Evolutionary conservation across 2,888 invertebrate species (phyloP).

Genomic region (Epinotia nisella): DNA sequence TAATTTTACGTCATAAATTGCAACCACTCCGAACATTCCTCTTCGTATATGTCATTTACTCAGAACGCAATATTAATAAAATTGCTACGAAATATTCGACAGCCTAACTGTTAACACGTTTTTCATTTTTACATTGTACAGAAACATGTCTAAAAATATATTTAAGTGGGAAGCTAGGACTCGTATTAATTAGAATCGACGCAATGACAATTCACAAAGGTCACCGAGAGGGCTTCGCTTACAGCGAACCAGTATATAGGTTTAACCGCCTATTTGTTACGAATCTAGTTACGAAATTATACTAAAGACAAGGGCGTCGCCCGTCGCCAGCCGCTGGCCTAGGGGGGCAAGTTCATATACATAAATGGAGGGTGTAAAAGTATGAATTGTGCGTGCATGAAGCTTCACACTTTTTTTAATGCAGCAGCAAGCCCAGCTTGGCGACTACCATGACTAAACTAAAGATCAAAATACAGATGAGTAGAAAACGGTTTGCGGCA

Average conservation of each 20-base stretch:
- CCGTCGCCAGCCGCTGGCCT: too few relatives aligned
- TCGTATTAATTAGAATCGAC: conserved; percentile 24
- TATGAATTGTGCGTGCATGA: too few relatives aligned
- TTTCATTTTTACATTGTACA: background rate
- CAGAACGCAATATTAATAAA: background rate
- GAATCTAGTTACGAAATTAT: background rate
- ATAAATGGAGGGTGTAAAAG: too few relatives aligned
- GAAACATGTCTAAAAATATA: background rate
- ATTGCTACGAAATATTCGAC: background rate
- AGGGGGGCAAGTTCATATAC: too few relatives aligned
- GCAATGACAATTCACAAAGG: background rate
- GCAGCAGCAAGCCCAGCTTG: too few relatives aligned
- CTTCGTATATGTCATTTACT: background rate
- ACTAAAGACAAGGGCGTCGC: too few relatives aligned
- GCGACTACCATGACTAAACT: too few relatives aligned
- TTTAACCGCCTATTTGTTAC: background rate
- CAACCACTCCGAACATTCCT: conserved; percentile 8
- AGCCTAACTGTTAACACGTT: background rate
- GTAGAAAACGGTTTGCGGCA: background rate
- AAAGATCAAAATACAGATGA: background rate
- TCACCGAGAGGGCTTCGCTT: background rate
- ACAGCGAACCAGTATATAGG: background rate
- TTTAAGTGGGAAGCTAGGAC: background rate
- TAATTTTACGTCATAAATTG: conserved; percentile 8
- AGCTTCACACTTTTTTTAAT: too few relatives aligned